A percentile compares a stretch with the other conserved stretches of the same genome.
phyloP scores from a whole-genome alignment of 2,888 invertebrate species.

The Pycnomerus fuliginosus region DNA sequence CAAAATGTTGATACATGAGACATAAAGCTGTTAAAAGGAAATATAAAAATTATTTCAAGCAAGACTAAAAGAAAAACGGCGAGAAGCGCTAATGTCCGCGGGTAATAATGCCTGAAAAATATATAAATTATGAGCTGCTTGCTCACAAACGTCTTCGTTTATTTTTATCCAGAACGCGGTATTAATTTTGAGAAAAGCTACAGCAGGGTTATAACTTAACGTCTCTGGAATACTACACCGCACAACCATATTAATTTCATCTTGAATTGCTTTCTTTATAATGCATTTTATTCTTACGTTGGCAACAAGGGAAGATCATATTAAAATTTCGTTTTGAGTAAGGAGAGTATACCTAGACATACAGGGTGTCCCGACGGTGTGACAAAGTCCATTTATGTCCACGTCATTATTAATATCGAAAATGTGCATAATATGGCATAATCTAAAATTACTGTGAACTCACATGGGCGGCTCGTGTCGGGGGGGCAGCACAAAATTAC shows the following conservation, averaged over 20 bases:
- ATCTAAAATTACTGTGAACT: too few species aligned
- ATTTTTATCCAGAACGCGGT: slow-evolving; percentile 34
- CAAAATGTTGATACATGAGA: slow-evolving; percentile 8
- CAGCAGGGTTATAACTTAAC: slow-evolving; percentile 31
- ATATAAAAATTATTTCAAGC: slow-evolving; percentile 28
- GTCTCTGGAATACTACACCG: slow-evolving; percentile 28
- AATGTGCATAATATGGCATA: too few species aligned
- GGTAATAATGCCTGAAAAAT: slow-evolving; percentile 47
- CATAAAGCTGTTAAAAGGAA: slow-evolving; percentile 21
- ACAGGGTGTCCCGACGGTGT: too few species aligned
- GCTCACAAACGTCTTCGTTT: slow-evolving; percentile 35
- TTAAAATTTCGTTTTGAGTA: slow-evolving; percentile 25
- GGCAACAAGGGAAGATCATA: slow-evolving; percentile 24
- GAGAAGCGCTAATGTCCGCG: slow-evolving; percentile 40
- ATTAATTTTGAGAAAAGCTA: slow-evolving; percentile 36
- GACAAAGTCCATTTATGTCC: too few species aligned
- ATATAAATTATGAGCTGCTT: slow-evolving; percentile 44
- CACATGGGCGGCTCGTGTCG: too few species aligned
- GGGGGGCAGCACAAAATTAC: too few species aligned
- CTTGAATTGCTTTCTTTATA: slow-evolving; percentile 27
- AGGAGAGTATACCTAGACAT: too few species aligned
- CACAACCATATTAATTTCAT: slow-evolving; percentile 27
- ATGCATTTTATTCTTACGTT: slow-evolving; percentile 28
- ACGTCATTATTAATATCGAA: too few species aligned
- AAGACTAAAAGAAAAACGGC: slow-evolving; percentile 34